These are phyloP conservation scores for Halisarca cf. caerulea DNA, from an alignment of 37 sponge, comb jelly and placozoan species.

Conservation along the genomic window DNA sequence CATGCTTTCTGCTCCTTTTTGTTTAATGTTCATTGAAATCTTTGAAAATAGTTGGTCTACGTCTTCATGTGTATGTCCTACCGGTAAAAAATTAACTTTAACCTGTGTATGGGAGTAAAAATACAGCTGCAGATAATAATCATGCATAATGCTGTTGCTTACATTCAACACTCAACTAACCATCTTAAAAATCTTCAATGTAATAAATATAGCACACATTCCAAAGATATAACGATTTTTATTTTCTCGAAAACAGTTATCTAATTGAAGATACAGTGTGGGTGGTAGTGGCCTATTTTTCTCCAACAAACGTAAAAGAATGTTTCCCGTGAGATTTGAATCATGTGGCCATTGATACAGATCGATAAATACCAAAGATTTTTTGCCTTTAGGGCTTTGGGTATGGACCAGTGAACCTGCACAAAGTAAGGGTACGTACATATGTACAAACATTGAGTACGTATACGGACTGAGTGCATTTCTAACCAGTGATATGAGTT, in stretches of 20 bases:
- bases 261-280: too few relatives aligned
- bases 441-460: too few relatives aligned
- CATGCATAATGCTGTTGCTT: too few relatives aligned
- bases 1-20: too few relatives aligned
- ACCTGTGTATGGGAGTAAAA: background rate
- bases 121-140: background rate
- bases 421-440: too few relatives aligned
- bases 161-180: too few relatives aligned
- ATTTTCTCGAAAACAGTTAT: slow-evolving; percentile 48
- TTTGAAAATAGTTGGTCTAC: slow-evolving; percentile 48
- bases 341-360: slow-evolving; percentile 59
- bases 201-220: slow-evolving; percentile 22
- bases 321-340: slow-evolving; percentile 48
- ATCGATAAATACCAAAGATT: slow-evolving; percentile 21
- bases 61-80: slow-evolving; percentile 50
- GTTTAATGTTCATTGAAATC: slow-evolving; percentile 3
- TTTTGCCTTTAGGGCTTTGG: background rate
- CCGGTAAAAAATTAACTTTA: slow-evolving; percentile 38
- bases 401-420: background rate
- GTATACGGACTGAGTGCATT: too few relatives aligned
- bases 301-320: slow-evolving; percentile 11
- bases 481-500: slow-evolving; percentile 48
- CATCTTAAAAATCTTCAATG: slow-evolving; percentile 8
- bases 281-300: too few relatives aligned
- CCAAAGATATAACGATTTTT: slow-evolving; percentile 26